These are phyloP conservation scores for Zophobas atratus DNA, from an alignment of 1,140 invertebrate species.

Conservation along the genomic window DNA sequence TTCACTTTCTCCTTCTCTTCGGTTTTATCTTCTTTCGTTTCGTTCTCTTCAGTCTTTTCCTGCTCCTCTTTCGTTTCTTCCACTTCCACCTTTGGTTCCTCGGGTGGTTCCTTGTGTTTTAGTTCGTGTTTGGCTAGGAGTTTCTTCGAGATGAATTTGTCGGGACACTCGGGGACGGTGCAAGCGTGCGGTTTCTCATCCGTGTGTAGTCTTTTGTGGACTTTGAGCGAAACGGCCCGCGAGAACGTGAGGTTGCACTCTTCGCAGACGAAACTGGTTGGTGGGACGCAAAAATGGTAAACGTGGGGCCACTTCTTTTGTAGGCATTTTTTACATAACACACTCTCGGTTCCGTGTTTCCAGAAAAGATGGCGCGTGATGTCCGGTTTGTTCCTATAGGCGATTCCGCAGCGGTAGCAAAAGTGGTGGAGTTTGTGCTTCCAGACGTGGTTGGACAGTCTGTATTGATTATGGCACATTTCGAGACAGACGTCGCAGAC, in stretches of 20 bases:
- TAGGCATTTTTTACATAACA: constrained; percentile 86
- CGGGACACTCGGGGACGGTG: constrained; percentile 76
- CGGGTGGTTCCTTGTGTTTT: constrained; percentile 70
- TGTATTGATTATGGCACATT: constrained; percentile 81
- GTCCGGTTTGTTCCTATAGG: constrained; percentile 88
- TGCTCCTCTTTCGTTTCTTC: constrained; percentile 65
- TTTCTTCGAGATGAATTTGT: constrained; percentile 87
- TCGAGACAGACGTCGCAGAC: constrained; percentile 90
- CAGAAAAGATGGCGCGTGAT: constrained; percentile 91
- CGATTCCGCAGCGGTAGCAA: constrained; percentile 88
- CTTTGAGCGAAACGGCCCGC: constrained; percentile 83
- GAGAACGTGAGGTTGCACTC: constrained; percentile 83
- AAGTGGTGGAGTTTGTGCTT: constrained; percentile 90
- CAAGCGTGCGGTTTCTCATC: constrained; percentile 80
- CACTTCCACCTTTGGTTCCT: constrained; percentile 61
- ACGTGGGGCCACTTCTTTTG: constrained; percentile 93
- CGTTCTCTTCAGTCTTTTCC: constrained; percentile 51
- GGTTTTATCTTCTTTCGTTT: constrained; percentile 65
- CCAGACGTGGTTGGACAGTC: constrained; percentile 88
- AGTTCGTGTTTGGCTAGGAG: constrained; percentile 79
- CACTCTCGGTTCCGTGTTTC: constrained; percentile 92
- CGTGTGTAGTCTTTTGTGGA: constrained; percentile 85
- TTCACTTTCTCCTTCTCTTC: constrained; percentile 78
- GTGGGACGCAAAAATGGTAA: constrained; percentile 90
- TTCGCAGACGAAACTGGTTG: constrained; percentile 83